These are phyloP conservation scores for Pelobates fuscus DNA, from an alignment of 2,113 vertebrate species.

Conservation along the genomic window DNA sequence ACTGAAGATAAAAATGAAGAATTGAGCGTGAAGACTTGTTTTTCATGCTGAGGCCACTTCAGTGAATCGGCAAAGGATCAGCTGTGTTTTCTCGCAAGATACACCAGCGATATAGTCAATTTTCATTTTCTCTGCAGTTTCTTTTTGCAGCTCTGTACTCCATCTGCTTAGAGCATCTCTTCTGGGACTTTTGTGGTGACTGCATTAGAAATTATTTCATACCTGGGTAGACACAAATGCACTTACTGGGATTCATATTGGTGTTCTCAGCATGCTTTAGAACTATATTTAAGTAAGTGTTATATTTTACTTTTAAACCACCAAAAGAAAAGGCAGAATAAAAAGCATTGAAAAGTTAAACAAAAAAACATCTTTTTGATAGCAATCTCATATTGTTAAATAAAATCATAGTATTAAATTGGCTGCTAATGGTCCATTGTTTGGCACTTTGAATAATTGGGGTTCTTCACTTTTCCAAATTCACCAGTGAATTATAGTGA, in stretches of 20 bases:
- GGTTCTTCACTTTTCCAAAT: no score
- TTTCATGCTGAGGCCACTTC: background rate
- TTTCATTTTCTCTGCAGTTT: slow-evolving; percentile 3
- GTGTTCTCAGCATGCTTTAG: background rate
- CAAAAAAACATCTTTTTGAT: background rate
- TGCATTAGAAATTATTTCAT: background rate
- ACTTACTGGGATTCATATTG: background rate
- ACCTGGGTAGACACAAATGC: background rate
- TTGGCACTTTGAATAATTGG: no score
- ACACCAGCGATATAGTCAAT: background rate
- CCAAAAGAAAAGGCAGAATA: background rate
- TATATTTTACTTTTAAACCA: background rate
- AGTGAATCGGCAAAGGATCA: background rate
- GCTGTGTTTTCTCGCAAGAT: background rate
- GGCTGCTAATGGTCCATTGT: no score
- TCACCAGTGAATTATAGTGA: no score
- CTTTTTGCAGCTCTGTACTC: background rate
- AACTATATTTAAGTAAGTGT: background rate
- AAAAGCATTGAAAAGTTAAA: no score
- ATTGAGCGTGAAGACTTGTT: no score
- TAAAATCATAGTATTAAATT: no score
- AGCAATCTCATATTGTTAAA: no score
- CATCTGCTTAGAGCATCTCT: background rate
- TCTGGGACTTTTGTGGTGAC: background rate
- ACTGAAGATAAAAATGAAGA: no score